Percentiles rank a stretch among this genome's conserved stretches.
Conservation (phyloP, 2,113 vertebrate species). For the Montifringilla adamsi region DNA sequence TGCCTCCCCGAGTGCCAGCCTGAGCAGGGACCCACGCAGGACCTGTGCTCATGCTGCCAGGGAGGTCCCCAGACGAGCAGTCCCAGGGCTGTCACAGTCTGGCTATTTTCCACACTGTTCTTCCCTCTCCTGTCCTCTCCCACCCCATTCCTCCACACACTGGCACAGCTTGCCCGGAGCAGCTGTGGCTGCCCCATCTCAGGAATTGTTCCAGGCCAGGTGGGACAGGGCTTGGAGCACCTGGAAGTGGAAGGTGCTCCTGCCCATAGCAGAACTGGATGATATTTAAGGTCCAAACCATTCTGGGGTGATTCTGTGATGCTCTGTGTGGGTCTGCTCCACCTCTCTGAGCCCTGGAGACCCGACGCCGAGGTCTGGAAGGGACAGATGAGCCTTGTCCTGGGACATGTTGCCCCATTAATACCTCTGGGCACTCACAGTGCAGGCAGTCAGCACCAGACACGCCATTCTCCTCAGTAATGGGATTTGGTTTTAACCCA, state of each 20-base stretch:
- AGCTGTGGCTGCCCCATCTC: neutral
- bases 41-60: neutral
- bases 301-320: neutral
- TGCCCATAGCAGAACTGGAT: neutral
- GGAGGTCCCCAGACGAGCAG: neutral
- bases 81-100: neutral
- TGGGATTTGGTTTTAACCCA: neutral
- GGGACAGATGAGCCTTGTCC: neutral
- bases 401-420: neutral
- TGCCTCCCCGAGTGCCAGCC: neutral
- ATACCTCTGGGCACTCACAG: no score
- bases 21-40: neutral
- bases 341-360: neutral
- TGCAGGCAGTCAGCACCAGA: accelerated
- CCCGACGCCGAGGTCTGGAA: neutral
- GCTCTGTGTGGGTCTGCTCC: neutral
- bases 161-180: neutral
- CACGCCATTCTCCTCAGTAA: neutral
- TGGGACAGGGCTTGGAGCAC: neutral
- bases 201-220: neutral
- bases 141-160: no score
- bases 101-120: neutral
- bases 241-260: neutral
- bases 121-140: neutral
- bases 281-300: neutral